A percentile compares a stretch with the other conserved stretches of the same genome.
Conservation (phyloP, 2,113 vertebrate genomes). For the Lutjanus erythropterus region DNA sequence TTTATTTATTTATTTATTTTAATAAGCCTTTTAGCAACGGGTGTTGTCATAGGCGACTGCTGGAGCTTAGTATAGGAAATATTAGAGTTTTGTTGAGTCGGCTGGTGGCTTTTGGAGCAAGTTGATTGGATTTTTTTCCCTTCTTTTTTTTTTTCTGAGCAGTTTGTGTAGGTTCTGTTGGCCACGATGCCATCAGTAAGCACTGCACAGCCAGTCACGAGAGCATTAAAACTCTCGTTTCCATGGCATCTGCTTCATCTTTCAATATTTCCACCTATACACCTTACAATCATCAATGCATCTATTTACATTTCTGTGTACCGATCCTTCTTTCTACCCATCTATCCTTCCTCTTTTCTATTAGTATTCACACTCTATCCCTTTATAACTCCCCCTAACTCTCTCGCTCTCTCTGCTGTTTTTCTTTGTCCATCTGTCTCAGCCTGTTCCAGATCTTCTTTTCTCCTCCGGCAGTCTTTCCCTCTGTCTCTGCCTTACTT, state of each 20-base stretch:
- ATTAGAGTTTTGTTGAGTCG: constrained; percentile 53
- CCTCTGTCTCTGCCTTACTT: constrained; percentile 19
- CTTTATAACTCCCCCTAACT: not conserved
- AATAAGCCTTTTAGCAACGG: constrained; percentile 77
- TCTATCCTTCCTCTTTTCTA: not conserved
- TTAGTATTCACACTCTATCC: not conserved
- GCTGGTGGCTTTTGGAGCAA: constrained; percentile 47
- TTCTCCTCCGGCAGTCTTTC: not conserved
- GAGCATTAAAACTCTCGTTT: not conserved
- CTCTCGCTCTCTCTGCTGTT: not conserved
- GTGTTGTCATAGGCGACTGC: constrained; percentile 53
- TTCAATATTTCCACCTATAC: not conserved
- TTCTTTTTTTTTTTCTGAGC: not conserved
- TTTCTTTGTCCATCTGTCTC: constrained; percentile 37
- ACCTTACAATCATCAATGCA: not conserved
- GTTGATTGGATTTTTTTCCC: constrained; percentile 45
- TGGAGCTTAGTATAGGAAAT: constrained; percentile 54
- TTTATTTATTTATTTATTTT: constrained; percentile 52
- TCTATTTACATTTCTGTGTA: not conserved
- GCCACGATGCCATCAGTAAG: constrained; percentile 5
- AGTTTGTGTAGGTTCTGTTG: not conserved
- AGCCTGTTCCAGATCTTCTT: not conserved
- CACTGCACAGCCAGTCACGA: not conserved
- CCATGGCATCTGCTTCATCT: not conserved
- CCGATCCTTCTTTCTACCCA: not conserved